Evolutionary conservation across 2,888 invertebrate genomes (phyloP).

Genomic region (Macrosoma leucophasiata): DNA sequence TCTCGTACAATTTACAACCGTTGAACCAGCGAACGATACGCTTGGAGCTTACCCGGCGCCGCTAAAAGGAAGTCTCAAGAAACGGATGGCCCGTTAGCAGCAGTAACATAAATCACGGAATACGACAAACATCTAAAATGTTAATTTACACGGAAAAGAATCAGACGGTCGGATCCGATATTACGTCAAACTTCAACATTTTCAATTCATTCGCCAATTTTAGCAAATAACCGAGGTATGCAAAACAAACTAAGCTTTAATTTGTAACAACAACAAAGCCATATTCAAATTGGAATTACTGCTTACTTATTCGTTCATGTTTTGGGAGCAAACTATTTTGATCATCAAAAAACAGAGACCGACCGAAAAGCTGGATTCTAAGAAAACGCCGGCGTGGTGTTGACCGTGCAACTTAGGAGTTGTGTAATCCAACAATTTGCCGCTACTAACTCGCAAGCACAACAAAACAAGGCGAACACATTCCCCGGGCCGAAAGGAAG

Average conservation of each 20-base stretch:
- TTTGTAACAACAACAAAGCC: constrained; percentile 40
- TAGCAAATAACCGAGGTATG: constrained; percentile 44
- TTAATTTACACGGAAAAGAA: too few relatives aligned
- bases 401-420: constrained; percentile 67
- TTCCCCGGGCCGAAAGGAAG: constrained; percentile 65
- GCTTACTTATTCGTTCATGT: constrained; percentile 41
- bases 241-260: constrained; percentile 41
- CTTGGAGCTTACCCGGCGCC: constrained; percentile 56
- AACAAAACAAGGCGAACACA: constrained; percentile 70
- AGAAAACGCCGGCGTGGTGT: constrained; percentile 54
- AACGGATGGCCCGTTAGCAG: constrained; percentile 51
- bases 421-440: constrained; percentile 70
- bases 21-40: constrained; percentile 60
- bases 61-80: constrained; percentile 56
- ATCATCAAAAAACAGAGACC: constrained; percentile 48
- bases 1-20: constrained; percentile 55
- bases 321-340: constrained; percentile 47
- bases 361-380: constrained; percentile 43
- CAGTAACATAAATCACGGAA: constrained; percentile 62
- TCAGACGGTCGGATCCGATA: too few relatives aligned
- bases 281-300: constrained; percentile 40
- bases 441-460: constrained; percentile 67
- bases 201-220: constrained; percentile 49
- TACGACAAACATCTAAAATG: constrained; percentile 56
- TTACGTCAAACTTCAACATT: too few relatives aligned